Evolutionary conservation across 2,113 vertebrate genomes (phyloP).

Genomic region (Acinonyx jubatus): DNA sequence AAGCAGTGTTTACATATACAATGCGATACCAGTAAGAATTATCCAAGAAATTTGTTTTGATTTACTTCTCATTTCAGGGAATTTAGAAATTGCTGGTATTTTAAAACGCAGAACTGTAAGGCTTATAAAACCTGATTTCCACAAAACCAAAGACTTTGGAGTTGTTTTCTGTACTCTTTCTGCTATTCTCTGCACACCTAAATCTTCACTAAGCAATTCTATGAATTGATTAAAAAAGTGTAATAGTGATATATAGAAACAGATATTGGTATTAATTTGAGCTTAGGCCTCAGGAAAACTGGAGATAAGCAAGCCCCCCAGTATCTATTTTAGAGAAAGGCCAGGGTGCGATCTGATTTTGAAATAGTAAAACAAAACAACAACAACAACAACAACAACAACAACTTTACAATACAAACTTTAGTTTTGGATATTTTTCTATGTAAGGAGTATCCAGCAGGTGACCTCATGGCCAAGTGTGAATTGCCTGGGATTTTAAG

Average conservation of each 20-base stretch:
- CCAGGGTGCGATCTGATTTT: neutral
- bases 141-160: constrained; percentile 27
- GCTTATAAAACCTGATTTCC: neutral
- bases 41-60: constrained; percentile 53
- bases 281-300: neutral
- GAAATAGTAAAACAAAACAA: neutral
- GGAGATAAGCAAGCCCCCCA: neutral
- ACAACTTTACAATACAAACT: neutral
- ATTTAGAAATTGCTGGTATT: constrained; percentile 18
- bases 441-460: neutral
- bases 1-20: constrained; percentile 22
- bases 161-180: neutral
- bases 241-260: neutral
- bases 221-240: constrained; percentile 3
- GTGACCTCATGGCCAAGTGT: neutral
- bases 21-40: constrained; percentile 5
- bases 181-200: neutral
- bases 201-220: constrained; percentile 2
- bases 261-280: constrained; percentile 9
- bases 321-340: constrained; percentile 18
- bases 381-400: neutral
- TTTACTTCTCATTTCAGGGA: constrained; percentile 46
- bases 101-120: neutral
- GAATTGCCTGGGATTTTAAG: neutral
- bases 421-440: neutral